These are phyloP conservation scores for Anabacerthia variegaticeps DNA, from an alignment of 2,797 vertebrate genomes.

Conservation along the genomic window DNA sequence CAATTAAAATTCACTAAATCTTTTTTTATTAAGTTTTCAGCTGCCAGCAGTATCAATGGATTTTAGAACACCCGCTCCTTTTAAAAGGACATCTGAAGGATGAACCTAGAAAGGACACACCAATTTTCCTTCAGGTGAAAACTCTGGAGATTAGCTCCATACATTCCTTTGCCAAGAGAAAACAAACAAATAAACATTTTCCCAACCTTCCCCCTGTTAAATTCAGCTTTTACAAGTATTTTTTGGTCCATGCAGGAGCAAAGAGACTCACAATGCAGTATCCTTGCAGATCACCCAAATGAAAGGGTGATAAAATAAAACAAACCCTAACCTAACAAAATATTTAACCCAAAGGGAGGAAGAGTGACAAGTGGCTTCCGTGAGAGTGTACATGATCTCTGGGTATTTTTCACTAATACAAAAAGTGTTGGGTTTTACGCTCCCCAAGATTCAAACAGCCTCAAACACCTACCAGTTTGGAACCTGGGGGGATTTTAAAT, in stretches of 20 bases:
- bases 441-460: neutral
- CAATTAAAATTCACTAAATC: neutral
- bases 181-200: neutral
- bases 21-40: constrained; percentile 25
- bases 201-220: neutral
- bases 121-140: neutral
- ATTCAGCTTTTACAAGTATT: neutral
- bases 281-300: neutral
- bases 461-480: neutral
- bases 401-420: neutral
- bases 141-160: neutral
- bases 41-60: neutral
- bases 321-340: neutral
- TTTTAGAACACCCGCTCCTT: neutral
- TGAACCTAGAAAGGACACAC: neutral
- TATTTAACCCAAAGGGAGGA: neutral
- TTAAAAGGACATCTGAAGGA: neutral
- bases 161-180: neutral
- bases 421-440: neutral
- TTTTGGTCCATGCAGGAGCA: neutral
- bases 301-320: neutral
- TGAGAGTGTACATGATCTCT: neutral
- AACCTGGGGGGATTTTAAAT: neutral
- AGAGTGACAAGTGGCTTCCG: neutral
- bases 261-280: neutral